Evolutionary conservation across 1,140 invertebrate genomes (phyloP).

Genomic region (Trichonephila clavipes): DNA sequence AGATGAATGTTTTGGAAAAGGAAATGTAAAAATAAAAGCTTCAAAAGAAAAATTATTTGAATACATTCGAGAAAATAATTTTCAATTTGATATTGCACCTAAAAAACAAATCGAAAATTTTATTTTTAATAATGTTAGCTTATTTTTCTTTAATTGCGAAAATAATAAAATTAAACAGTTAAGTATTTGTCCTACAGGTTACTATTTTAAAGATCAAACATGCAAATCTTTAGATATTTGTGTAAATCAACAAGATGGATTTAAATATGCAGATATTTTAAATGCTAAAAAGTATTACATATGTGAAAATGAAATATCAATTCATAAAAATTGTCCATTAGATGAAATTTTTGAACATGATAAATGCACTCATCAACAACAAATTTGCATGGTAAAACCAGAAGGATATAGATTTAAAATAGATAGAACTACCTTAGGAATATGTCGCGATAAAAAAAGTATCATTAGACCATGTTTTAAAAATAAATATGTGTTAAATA

Average conservation of each 20-base stretch:
- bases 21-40: background rate
- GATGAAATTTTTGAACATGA: constrained; percentile 29
- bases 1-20: constrained; percentile 10
- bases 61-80: background rate
- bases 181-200: background rate
- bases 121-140: background rate
- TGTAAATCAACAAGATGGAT: background rate
- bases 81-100: background rate
- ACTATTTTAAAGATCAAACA: background rate
- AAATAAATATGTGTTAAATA: background rate
- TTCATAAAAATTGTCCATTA: background rate
- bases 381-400: background rate
- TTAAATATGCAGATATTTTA: background rate
- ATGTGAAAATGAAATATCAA: background rate
- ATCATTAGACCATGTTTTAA: background rate
- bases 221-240: constrained; percentile 25
- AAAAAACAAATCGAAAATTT: background rate
- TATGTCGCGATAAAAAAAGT: background rate
- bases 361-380: background rate
- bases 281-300: background rate
- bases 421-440: background rate
- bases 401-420: constrained; percentile 19
- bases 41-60: background rate
- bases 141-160: constrained; percentile 15
- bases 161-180: background rate